Evolutionary conservation across 2,888 invertebrate species (phyloP), one percentile per base, ranked within the genome.

Genomic region (Drosophila eohydei): DNA sequence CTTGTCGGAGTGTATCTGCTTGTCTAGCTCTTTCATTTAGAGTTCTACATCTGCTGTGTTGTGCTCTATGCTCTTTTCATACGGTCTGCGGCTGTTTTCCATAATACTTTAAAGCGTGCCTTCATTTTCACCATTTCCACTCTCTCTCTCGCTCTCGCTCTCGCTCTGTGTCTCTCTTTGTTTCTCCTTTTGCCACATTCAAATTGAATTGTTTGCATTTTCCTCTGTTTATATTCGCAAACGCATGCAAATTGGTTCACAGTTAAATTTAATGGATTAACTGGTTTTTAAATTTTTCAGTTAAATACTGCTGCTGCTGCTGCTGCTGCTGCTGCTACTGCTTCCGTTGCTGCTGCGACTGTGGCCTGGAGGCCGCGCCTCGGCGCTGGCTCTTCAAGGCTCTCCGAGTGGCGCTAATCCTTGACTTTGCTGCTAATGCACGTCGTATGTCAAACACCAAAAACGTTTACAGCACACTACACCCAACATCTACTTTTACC

Each of bases 401-500:
- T 21, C 1, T 21, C 21, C 86, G 83, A 86, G 88, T 88, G 88
- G 85, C 85, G 86, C 83, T 86, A 86, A 86, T 86, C 86, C 86
- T 86, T 86, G 86, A 86, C 88, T 86, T 86, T 86, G 88, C 88
- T 88, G 86, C 86, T 86, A 88, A 86, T 86, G 86, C 86, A 86
- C 86, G 86, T 88, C 86, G 88, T 86, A 86, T 86, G 86, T 86
- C 86, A 86, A 86, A 86, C 86, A 86, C 88, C 88, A 81, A 86
- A 87, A 86, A 87, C 88, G 83, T 80, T 87, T 83, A 87, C 76
- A 64, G 34, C 61, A 79, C 74, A 36, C 52, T 38, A 38, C 54
- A 54, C 54, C 46, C 38, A n/a, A 36, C 58, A 48, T 16, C 48
- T 16, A 28, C 36, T 46, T 46, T 36, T n/a, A 12, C 2, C 46